Percentiles rank a stretch among this genome's conserved stretches.
Evolutionary conservation across 1,140 invertebrate genomes (phyloP).

Genomic region (Pseudachorutes palmiensis): DNA sequence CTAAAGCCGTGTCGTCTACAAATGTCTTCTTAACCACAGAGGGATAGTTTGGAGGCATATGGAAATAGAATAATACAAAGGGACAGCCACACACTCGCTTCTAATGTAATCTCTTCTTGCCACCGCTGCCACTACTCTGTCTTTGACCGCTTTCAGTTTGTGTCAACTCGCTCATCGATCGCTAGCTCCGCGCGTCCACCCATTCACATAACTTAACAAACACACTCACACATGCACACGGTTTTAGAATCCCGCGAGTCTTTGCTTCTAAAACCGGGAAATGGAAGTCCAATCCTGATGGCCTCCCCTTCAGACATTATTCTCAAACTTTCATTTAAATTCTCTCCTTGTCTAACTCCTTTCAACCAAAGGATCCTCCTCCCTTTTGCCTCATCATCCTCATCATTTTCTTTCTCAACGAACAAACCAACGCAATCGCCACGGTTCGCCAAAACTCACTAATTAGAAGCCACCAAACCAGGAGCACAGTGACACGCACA

Average conservation of each 20-base stretch:
- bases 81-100: not conserved
- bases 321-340: constrained; percentile 24
- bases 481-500: too few species aligned
- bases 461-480: not conserved
- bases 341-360: constrained; percentile 22
- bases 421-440: not conserved
- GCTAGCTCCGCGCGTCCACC: constrained; percentile 2
- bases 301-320: not conserved
- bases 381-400: constrained; percentile 22
- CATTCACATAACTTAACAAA: constrained; percentile 8
- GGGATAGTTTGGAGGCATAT: constrained; percentile 8
- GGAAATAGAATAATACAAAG: constrained; percentile 9
- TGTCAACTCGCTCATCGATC: constrained; percentile 26
- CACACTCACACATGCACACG: constrained; percentile 4
- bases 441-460: not conserved
- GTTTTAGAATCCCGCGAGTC: not conserved
- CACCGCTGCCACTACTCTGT: not conserved
- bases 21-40: constrained; percentile 12
- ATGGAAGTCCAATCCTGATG: not conserved
- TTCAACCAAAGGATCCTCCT: constrained; percentile 7
- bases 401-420: constrained; percentile 13
- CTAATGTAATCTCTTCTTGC: not conserved
- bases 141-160: constrained; percentile 22
- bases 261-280: not conserved
- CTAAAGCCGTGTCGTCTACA: constrained; percentile 7